These are phyloP conservation scores for Drosophila anomalipes DNA, from an alignment of 2,888 invertebrate species.

Conservation along the genomic window DNA sequence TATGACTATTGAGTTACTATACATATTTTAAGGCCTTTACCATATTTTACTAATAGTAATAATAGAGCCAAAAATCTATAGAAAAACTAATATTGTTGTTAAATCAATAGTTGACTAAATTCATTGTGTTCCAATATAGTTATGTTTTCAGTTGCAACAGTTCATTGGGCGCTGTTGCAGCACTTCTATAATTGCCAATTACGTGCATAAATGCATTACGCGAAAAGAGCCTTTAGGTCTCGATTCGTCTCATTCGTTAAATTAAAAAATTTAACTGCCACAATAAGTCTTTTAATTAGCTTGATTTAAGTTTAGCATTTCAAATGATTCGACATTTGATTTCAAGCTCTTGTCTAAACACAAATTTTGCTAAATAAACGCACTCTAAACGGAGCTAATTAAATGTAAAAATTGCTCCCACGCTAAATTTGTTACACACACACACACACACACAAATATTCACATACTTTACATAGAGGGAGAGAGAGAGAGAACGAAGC, in stretches of 20 bases:
- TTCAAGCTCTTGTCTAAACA: slow-evolving; percentile 40
- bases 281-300: slow-evolving; percentile 57
- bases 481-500: slow-evolving; percentile 1
- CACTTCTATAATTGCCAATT: slow-evolving; percentile 25
- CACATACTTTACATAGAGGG: neutral
- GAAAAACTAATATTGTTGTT: neutral
- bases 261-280: slow-evolving; percentile 22
- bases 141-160: neutral
- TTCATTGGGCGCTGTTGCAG: slow-evolving; percentile 10
- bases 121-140: neutral
- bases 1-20: neutral
- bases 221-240: slow-evolving; percentile 1
- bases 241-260: slow-evolving; percentile 15
- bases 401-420: slow-evolving; percentile 50
- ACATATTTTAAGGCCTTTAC: neutral
- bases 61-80: neutral
- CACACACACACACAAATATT: neutral
- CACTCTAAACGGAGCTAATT: slow-evolving; percentile 47
- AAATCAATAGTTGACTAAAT: neutral
- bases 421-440: slow-evolving; percentile 6
- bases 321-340: slow-evolving; percentile 28
- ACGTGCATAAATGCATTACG: slow-evolving; percentile 5
- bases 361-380: slow-evolving; percentile 32
- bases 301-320: slow-evolving; percentile 48
- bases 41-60: neutral